phyloP scores from a whole-genome alignment of 2,113 vertebrate species.

The Todiramphus chloris region DNA sequence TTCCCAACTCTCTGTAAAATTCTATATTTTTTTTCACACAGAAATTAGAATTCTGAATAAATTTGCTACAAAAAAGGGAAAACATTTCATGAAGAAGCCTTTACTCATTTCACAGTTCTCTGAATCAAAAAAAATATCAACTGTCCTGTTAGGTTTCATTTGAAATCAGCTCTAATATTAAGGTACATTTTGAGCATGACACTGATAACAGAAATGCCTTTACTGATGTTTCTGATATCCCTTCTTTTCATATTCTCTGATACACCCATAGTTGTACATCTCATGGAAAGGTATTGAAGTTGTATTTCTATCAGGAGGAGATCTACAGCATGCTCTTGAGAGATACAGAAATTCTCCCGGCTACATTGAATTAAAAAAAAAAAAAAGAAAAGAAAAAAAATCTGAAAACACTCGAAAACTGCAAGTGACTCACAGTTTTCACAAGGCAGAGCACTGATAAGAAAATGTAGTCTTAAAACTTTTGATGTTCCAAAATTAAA shows the following conservation, averaged over 20 bases:
- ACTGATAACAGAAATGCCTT: not conserved
- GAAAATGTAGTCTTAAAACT: not conserved
- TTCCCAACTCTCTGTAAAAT: not conserved
- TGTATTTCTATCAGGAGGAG: not conserved
- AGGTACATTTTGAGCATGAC: not conserved
- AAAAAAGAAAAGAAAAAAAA: not conserved
- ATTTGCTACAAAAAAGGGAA: not conserved
- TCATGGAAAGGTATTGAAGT: not conserved
- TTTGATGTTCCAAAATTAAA: not conserved
- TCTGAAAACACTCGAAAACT: not conserved
- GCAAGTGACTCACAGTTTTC: not conserved
- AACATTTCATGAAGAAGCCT: not conserved
- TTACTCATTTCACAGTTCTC: not conserved
- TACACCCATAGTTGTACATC: not conserved
- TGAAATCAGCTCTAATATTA: not conserved
- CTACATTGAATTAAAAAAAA: not conserved
- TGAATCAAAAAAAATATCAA: not conserved
- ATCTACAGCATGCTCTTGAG: not conserved
- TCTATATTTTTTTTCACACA: not conserved
- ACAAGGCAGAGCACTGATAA: not conserved
- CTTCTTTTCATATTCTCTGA: not conserved
- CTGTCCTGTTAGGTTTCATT: not conserved
- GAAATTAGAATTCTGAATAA: not conserved
- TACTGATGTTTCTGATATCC: not conserved
- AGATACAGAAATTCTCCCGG: not conserved